A percentile compares a stretch with the other conserved stretches of the same genome.
Evolutionary conservation across 2,113 vertebrate genomes (phyloP).

Genomic region (Speoplatyrhinus poulsoni): DNA sequence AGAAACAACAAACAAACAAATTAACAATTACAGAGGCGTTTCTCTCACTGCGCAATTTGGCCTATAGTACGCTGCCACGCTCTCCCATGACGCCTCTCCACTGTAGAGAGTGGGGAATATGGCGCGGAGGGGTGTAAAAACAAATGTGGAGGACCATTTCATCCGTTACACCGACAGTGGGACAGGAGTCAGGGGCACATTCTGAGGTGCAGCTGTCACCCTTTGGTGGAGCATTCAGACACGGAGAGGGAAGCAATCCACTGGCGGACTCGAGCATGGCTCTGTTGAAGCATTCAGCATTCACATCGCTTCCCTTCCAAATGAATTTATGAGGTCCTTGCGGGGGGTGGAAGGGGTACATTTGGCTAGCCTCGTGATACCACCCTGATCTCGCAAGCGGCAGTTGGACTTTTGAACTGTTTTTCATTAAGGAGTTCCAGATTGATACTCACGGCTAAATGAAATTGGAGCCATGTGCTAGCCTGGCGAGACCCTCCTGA

Average conservation of each 20-base stretch:
- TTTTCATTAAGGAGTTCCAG: too few relatives aligned
- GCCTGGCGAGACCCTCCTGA: too few relatives aligned
- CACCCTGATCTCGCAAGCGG: too few relatives aligned
- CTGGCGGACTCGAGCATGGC: slow-evolving; percentile 1
- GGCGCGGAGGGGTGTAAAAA: slow-evolving; percentile 1
- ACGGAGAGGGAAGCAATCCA: not conserved
- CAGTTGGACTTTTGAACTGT: too few relatives aligned
- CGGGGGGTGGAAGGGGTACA: not conserved
- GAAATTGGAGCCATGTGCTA: too few relatives aligned
- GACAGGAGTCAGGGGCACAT: slow-evolving; percentile 17
- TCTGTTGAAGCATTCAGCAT: slow-evolving; percentile 23
- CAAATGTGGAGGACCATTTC: slow-evolving; percentile 19
- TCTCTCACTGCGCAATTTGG: slow-evolving; percentile 15
- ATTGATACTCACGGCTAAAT: too few relatives aligned
- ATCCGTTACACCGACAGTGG: slow-evolving; percentile 27
- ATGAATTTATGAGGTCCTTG: slow-evolving; percentile 1
- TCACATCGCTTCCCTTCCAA: slow-evolving; percentile 7
- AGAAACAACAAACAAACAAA: slow-evolving; percentile 5
- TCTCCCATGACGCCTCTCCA: slow-evolving; percentile 32
- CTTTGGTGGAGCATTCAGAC: slow-evolving; percentile 11
- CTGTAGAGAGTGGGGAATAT: slow-evolving; percentile 12
- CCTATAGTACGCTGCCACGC: not conserved
- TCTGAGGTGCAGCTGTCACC: slow-evolving; percentile 36
- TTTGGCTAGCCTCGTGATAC: not conserved
- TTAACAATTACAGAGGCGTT: slow-evolving; percentile 30